Evolutionary conservation across 37 sponge, comb jelly and placozoan species (phyloP), one percentile per base, ranked within the genome.

Genomic region (Chondrosia reniformis): DNA sequence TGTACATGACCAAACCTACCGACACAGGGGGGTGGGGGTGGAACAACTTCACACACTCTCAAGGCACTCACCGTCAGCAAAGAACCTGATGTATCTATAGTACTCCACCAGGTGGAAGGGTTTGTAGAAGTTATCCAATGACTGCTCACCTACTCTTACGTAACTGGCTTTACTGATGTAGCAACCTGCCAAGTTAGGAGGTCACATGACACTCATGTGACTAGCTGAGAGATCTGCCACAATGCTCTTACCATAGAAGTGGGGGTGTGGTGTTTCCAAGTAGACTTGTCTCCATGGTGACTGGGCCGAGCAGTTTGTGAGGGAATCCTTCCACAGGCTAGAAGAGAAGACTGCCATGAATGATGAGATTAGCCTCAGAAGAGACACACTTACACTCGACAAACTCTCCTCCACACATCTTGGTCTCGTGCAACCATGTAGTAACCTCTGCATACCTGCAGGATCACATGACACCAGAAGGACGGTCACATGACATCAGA

Each of bases 71-170:
- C 93, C 93, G 80, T 92, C 83, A 27, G 93, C 41, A 58, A 85
- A 88, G 76, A 92, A 92, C 38, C 93, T 36, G 25, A 92, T 80
- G 40, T 79, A 92, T 54, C 93, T 46, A 62, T 85, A 92, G 45
- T 85, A 92, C 3, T 79, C 83, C n/a, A 92, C 93, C 28, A 82
- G 81, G 74, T 92, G 93, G 57, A 81, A 88, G 13, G 93, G 93
- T 46, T 76, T 84, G 69, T 92, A 92, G 54, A 85, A 84, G 25
- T 69, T 46, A 64, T 92, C 93, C 40, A 92, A 76, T 12, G 93
- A 92, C 27, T 41, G 64, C 67, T 92, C 93, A 22, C 93, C 93
- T 24, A 42, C 55, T 12, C 93, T 27, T 13, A 88, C 77, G 45
- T 92, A 92, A 0, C 86, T 88, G 6, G 83, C 46, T 24, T 82